These are phyloP conservation scores for Eupeodes corollae DNA, from an alignment of 1,140 invertebrate species.

Conservation along the genomic window DNA sequence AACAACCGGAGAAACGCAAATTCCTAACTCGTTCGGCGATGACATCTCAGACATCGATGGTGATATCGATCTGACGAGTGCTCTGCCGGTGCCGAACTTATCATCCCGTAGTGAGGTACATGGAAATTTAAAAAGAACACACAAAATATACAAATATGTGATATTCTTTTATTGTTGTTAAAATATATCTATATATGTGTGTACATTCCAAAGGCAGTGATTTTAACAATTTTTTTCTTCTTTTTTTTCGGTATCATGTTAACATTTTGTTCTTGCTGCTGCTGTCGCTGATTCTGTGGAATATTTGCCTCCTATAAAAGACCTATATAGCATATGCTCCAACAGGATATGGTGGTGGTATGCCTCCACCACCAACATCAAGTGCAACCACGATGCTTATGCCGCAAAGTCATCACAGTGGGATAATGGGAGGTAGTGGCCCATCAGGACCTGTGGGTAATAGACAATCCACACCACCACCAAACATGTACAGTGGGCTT, in stretches of 20 bases:
- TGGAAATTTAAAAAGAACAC: too few species aligned
- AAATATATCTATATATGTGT: not conserved
- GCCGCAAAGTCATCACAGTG: conserved; percentile 8
- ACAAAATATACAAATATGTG: too few species aligned
- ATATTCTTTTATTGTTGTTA: not conserved
- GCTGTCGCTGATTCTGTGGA: not conserved
- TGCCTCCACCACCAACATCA: conserved; percentile 13
- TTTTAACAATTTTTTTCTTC: too few species aligned
- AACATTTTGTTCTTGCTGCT: not conserved
- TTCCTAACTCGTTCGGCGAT: conserved; percentile 58
- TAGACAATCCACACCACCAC: conserved; percentile 16
- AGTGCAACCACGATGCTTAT: conserved; percentile 19
- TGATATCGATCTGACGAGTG: conserved; percentile 55
- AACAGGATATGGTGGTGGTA: conserved; percentile 7
- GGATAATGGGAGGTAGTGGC: not conserved
- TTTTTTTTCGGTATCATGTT: too few species aligned
- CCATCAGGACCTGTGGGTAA: not conserved
- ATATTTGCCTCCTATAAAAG: conserved; percentile 8
- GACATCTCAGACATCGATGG: conserved; percentile 62
- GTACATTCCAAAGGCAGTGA: not conserved
- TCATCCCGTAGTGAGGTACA: conserved; percentile 23
- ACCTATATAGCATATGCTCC: conserved; percentile 25
- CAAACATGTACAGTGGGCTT: conserved; percentile 6
- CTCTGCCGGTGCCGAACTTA: conserved; percentile 41
- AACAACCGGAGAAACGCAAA: conserved; percentile 43